These are phyloP conservation scores for Myrmecophaga tridactyla DNA, from an alignment of 2,113 vertebrate genomes.

Conservation along the genomic window DNA sequence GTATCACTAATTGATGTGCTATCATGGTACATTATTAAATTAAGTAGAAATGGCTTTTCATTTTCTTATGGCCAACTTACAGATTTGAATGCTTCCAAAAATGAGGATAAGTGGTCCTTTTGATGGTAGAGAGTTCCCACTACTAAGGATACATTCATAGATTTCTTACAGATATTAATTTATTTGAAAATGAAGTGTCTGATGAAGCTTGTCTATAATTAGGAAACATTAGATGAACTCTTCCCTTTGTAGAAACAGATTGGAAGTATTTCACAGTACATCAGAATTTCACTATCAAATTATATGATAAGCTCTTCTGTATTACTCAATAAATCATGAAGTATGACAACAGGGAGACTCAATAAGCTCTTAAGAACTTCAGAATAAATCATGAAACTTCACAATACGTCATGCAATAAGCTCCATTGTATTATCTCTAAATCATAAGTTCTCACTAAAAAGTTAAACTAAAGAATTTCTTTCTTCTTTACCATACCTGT, in stretches of 20 bases:
- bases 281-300: slow-evolving; percentile 35
- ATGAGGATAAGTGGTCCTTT: slow-evolving; percentile 47
- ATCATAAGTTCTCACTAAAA: slow-evolving; percentile 42
- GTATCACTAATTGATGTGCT: not conserved
- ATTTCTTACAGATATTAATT: not conserved
- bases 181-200: slow-evolving; percentile 36
- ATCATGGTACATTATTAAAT: not conserved
- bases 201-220: slow-evolving; percentile 43
- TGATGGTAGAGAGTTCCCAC: not conserved
- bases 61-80: slow-evolving; percentile 11
- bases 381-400: slow-evolving; percentile 58
- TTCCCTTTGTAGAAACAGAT: slow-evolving; percentile 22
- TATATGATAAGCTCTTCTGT: slow-evolving; percentile 47
- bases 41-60: not conserved
- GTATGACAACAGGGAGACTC: slow-evolving; percentile 49
- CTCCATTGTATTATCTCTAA: slow-evolving; percentile 43
- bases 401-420: slow-evolving; percentile 45
- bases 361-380: slow-evolving; percentile 31
- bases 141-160: slow-evolving; percentile 23
- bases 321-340: slow-evolving; percentile 69
- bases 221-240: slow-evolving; percentile 45
- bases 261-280: slow-evolving; percentile 60
- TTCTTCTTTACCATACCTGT: not conserved
- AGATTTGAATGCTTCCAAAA: slow-evolving; percentile 12
- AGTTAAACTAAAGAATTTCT: not conserved